Evolutionary conservation across 2,113 vertebrate genomes (phyloP).

Genomic region (Andinoacara biseriatus): DNA sequence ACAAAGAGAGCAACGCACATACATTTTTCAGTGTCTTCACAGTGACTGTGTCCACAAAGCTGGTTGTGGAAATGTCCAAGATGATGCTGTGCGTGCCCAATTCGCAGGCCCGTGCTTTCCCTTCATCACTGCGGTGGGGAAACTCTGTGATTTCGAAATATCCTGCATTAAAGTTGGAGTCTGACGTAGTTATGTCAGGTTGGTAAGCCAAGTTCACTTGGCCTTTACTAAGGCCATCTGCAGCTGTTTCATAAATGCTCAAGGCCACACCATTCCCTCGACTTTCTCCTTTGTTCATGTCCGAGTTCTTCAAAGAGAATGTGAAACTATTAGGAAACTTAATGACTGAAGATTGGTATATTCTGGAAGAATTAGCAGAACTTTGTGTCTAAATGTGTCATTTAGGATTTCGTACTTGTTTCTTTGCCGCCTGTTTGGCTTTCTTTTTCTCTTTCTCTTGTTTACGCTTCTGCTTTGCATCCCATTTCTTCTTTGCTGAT

Average conservation of each 20-base stretch:
- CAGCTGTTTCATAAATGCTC: conserved; percentile 29
- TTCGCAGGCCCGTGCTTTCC: neutral
- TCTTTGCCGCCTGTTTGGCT: conserved; percentile 71
- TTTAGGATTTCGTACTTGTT: conserved; percentile 48
- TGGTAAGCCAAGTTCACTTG: conserved; percentile 65
- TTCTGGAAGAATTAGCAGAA: neutral
- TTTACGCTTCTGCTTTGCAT: conserved; percentile 78
- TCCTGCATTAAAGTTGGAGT: conserved; percentile 41
- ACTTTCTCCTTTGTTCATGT: neutral
- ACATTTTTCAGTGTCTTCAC: conserved; percentile 90
- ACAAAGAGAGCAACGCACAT: neutral
- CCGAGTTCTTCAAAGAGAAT: neutral
- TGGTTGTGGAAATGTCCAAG: conserved; percentile 86
- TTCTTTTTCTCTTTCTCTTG: conserved; percentile 80
- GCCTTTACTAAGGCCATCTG: conserved; percentile 31
- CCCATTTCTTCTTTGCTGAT: conserved; percentile 83
- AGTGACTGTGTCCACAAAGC: conserved; percentile 88
- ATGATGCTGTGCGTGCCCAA: conserved; percentile 79
- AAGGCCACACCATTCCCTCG: conserved; percentile 39
- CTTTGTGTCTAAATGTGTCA: neutral
- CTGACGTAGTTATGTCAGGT: conserved; percentile 28
- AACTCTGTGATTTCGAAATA: conserved; percentile 13
- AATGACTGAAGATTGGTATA: neutral
- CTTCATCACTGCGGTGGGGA: neutral
- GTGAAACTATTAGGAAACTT: neutral